Evolutionary conservation across 2,113 vertebrate species (phyloP), one percentile per base, ranked within the genome.

Genomic region (Dryoscopus gambensis): DNA sequence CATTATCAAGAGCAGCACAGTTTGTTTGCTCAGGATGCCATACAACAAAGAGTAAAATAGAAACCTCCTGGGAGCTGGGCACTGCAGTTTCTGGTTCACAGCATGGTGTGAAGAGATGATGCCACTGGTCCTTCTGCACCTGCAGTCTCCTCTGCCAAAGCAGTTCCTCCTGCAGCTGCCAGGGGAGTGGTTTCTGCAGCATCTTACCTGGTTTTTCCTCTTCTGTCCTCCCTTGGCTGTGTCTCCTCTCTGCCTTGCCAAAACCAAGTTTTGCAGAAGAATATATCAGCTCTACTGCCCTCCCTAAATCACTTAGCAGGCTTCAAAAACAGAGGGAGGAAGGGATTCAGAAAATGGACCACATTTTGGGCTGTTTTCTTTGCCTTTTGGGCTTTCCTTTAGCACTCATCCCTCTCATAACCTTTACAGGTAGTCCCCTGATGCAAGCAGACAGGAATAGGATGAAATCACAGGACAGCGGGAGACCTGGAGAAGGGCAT

Each of bases 21-120:
- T 75, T 88, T 91, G 70, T 93, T 95, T 96, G 91, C 84, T 93
- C 92, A 84, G 83, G 69, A 42, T 86, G 83, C 88, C 27, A 6
- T 39, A 83, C n/a, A 73, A 50, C 3, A 7, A 63, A 63, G 50
- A 81, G 35, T 62, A 40, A 89, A 88, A 69, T 0, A 68, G 31
- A 89, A 93, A n/a, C 25, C 74, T 56, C 46, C 60, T 8, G 49
- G 35, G 76, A 92, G 35, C 59, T 10, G 8, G 79, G 68, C 46
- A 27, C 37, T 68, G 64, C 49, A 46, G 31, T 49, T 91, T 65
- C 74, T 79, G 33, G 52, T 78, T 90, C 81, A 46, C 23, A 44
- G 77, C 4, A 0, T 0, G 0, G 55, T n/a, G 44, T 35, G 33
- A 63, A 52, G 81, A 80, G 37, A 76, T 10, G 65, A 46, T 85